These are phyloP conservation scores for Merluccius polli DNA, from an alignment of 2,797 vertebrate species.

Conservation along the genomic window DNA sequence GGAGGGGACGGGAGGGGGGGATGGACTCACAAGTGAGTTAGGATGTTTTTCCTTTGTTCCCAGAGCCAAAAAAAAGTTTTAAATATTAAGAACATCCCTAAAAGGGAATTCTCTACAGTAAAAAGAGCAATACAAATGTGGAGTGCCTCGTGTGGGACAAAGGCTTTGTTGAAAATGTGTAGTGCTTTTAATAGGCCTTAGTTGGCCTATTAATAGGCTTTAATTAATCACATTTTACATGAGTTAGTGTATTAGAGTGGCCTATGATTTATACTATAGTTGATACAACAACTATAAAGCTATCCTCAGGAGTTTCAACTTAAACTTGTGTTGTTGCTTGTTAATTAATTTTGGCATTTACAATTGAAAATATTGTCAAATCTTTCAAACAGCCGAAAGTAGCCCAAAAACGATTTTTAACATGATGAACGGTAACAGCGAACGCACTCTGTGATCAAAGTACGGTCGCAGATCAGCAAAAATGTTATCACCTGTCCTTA, in stretches of 20 bases:
- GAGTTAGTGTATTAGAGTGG: background rate
- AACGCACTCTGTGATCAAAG: background rate
- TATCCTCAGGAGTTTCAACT: background rate
- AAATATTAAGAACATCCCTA: background rate
- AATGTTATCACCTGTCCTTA: background rate
- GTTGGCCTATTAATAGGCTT: background rate
- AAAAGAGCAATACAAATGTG: background rate
- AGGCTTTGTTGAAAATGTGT: background rate
- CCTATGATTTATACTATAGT: no score
- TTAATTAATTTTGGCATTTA: background rate
- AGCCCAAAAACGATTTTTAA: background rate
- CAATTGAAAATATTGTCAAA: background rate
- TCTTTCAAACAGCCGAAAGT: background rate
- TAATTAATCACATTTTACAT: background rate
- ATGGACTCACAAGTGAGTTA: background rate
- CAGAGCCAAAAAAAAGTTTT: background rate
- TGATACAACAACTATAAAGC: background rate
- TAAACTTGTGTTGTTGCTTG: background rate
- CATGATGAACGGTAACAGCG: background rate
- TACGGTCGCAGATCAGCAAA: background rate
- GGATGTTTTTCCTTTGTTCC: background rate
- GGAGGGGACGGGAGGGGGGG: background rate
- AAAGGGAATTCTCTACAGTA: background rate
- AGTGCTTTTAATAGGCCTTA: background rate
- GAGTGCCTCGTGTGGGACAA: background rate